phyloP scores from a whole-genome alignment of 2,888 invertebrate species.

The Heliconius ismenius region DNA sequence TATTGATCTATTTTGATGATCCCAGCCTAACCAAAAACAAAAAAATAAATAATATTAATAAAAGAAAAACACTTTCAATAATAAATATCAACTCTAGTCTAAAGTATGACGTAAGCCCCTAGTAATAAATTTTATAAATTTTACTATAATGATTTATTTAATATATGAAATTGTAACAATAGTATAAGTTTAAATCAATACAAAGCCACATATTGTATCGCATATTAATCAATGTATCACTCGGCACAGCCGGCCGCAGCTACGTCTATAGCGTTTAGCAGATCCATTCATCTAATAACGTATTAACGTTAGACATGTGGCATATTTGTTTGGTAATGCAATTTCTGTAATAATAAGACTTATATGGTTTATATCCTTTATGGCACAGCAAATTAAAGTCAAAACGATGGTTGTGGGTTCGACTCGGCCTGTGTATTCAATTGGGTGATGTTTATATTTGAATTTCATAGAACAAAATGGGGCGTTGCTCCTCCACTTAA shows the following conservation, averaged over 20 bases:
- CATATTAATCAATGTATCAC: slow-evolving; percentile 27
- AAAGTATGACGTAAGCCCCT: too few relatives aligned
- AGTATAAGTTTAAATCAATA: neutral
- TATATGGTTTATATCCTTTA: neutral
- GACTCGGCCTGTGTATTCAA: neutral
- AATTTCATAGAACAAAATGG: too few relatives aligned
- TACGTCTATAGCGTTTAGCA: slow-evolving; percentile 27
- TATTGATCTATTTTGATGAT: too few relatives aligned
- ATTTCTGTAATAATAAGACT: neutral
- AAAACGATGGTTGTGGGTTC: neutral
- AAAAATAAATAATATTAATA: too few relatives aligned
- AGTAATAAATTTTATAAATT: too few relatives aligned
- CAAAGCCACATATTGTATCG: neutral
- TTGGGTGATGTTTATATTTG: too few relatives aligned
- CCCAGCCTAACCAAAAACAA: too few relatives aligned
- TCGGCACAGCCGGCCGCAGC: slow-evolving; percentile 5
- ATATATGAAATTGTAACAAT: neutral
- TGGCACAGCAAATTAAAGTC: too few relatives aligned
- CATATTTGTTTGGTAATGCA: slow-evolving; percentile 4
- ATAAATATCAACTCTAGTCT: too few relatives aligned
- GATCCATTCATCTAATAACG: slow-evolving; percentile 23
- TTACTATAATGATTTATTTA: too few relatives aligned
- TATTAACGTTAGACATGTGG: slow-evolving; percentile 4
- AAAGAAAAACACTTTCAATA: too few relatives aligned
- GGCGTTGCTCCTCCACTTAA: too few relatives aligned